Conservation (phyloP, 2,113 vertebrate species). For the Chaetodon trifascialis region DNA sequence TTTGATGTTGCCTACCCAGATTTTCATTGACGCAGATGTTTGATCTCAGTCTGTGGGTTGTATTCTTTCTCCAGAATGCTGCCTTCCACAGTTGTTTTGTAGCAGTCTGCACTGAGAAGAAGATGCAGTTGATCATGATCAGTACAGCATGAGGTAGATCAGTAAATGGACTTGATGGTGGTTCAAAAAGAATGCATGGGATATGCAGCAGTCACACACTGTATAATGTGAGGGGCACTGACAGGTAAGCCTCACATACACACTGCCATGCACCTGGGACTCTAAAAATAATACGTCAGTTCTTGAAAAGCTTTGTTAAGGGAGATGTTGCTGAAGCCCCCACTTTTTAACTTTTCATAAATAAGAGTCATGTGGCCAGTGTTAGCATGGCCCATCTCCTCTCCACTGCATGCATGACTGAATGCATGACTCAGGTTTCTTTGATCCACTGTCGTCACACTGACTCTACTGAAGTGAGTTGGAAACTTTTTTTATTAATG, state of each 20-base stretch:
- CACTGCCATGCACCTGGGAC: background rate
- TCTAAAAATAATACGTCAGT: background rate
- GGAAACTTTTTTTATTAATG: background rate
- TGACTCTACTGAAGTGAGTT: constrained; percentile 10
- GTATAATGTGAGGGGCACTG: constrained; percentile 1
- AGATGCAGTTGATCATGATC: background rate
- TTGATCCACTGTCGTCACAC: background rate
- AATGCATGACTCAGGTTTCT: constrained; percentile 23
- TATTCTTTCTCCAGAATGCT: background rate
- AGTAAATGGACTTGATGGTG: constrained; percentile 15
- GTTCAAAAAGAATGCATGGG: background rate
- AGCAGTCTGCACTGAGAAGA: background rate
- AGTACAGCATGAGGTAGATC: background rate
- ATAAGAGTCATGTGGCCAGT: constrained; percentile 5
- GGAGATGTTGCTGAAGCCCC: background rate
- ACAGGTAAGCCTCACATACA: background rate
- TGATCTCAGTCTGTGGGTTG: constrained; percentile 1
- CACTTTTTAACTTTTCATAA: constrained; percentile 6
- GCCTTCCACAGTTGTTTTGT: background rate
- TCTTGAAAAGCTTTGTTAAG: constrained; percentile 10
- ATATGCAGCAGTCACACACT: background rate
- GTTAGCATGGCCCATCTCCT: background rate
- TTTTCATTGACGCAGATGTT: background rate
- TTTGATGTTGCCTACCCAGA: background rate
- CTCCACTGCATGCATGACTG: constrained; percentile 15